Base-by-base conservation (phyloP, 2,888 invertebrate species). In the Cylindroiulus punctatus region DNA sequence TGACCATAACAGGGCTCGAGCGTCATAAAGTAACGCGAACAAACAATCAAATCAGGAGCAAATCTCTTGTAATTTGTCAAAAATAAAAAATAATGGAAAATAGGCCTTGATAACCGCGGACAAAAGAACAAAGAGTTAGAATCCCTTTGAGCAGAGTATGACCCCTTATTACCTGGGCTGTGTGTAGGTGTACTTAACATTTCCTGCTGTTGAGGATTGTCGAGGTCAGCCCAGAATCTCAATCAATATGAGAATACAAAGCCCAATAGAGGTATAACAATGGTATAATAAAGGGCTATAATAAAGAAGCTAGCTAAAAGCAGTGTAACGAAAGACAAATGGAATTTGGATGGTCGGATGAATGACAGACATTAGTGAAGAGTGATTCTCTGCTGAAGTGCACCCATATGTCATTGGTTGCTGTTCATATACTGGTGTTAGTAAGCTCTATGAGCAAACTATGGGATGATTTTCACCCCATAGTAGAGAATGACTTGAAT, bases 331-430 rank as follows among this genome's bases (percentile, higher is more conserved):
- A 76, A 76, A 76, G 76, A 76, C 76, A 76, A 76, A 76, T 76
- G 76, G 76, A 76, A 76, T 76, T 76, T 76, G 76, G 76, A 76
- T 76, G 76, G 76, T 76, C 76, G 76, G 76, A 76, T 76, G 76
- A 76, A 76, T 76, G 76, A 30, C 76, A 76, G 76, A 76, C 76
- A 76, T 76, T 76, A 76, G 76, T 76, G 76, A 76, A 76, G 76
- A 76, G 76, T 30, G 76, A 76, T 76, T 26, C 76, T 30, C 14
- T 76, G 22, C 76, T 30, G 30, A 76, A 76, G 76, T 76, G 76
- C 76, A 76, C 22, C 76, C 30, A 3, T 76, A 26, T 76, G 12
- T 14, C 26, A 30, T 8, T 4, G 26, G 12, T 22, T 22, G 22
- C 14, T n/a, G 30, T 10, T 30, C 30, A 30, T 76, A 17, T 30